phyloP scores from a whole-genome alignment of 2,113 vertebrate genomes.

The Malurus melanocephalus region DNA sequence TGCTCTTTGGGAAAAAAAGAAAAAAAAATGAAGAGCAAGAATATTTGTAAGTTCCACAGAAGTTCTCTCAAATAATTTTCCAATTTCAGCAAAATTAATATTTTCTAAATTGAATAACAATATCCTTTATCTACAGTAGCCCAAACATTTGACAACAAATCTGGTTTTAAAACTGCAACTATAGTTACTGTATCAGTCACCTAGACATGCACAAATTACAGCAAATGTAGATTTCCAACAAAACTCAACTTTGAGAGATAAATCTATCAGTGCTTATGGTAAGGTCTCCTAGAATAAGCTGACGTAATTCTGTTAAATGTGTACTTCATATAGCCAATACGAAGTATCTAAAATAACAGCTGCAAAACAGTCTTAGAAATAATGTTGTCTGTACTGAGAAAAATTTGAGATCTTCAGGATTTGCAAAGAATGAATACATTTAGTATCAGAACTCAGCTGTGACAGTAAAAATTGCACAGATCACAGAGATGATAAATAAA shows the following conservation, averaged over 20 bases:
- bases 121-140: background rate
- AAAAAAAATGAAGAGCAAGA: background rate
- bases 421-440: background rate
- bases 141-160: background rate
- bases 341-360: background rate
- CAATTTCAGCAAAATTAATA: background rate
- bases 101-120: background rate
- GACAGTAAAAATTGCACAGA: background rate
- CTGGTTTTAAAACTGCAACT: background rate
- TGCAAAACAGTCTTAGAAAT: background rate
- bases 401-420: background rate
- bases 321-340: background rate
- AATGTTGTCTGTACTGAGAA: background rate
- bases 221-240: background rate
- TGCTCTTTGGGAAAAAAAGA: slow-evolving; percentile 41
- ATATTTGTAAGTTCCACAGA: background rate
- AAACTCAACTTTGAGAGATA: background rate
- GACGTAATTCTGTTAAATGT: background rate
- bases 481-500: background rate
- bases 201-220: background rate
- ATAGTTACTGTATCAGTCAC: rapidly evolving
- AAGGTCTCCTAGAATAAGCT: background rate
- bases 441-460: background rate
- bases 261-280: background rate
- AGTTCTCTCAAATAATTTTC: background rate